A percentile compares a stretch with the other conserved stretches of the same genome.
Conservation (phyloP, 2,888 invertebrate genomes). For the Seladonia tumulorum region DNA sequence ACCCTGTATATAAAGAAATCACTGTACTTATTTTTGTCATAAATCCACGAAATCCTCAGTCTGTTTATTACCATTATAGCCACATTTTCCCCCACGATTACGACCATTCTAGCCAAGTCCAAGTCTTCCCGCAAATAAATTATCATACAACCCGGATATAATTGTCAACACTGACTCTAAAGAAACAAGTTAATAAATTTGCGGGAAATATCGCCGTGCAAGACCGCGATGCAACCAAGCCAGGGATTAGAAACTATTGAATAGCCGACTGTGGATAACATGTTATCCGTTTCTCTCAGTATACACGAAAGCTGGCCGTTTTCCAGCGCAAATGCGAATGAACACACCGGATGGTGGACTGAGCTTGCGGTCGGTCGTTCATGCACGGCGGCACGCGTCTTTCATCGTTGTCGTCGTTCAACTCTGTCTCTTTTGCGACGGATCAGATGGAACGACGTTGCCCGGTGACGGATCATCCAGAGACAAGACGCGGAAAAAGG, state of each 20-base stretch:
- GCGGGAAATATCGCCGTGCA: no score
- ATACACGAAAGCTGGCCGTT: not conserved
- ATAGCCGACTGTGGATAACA: not conserved
- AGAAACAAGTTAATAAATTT: no score
- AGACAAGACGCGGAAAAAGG: not conserved
- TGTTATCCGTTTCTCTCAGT: not conserved
- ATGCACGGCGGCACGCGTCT: not conserved
- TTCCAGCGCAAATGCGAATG: not conserved
- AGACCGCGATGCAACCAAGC: no score
- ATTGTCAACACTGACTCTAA: no score
- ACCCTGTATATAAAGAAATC: no score
- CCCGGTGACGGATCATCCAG: not conserved
- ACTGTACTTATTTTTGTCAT: no score
- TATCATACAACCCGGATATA: no score
- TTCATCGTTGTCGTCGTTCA: not conserved
- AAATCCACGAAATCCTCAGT: no score
- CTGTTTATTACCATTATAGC: no score
- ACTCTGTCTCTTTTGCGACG: not conserved
- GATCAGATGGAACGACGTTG: not conserved
- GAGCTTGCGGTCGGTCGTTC: not conserved
- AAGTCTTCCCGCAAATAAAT: no score
- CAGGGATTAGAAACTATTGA: not conserved
- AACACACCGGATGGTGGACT: not conserved
- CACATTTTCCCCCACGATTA: no score
- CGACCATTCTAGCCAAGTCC: no score